Percentiles rank a stretch among this genome's conserved stretches.
phyloP scores from a whole-genome alignment of 2,888 invertebrate genomes.

The Phortica okadai region DNA sequence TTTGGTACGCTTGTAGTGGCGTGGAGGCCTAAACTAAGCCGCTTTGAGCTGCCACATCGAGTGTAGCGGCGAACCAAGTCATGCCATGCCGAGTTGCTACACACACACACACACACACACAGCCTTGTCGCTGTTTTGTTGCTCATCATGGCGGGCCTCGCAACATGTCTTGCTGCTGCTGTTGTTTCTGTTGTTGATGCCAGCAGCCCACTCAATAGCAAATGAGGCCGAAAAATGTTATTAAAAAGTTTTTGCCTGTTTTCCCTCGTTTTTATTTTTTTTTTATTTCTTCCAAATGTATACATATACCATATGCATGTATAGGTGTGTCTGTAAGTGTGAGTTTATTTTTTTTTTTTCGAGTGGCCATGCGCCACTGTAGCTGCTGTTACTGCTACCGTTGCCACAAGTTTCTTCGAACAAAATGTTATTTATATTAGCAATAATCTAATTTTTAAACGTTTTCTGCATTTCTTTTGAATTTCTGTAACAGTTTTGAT shows the following conservation, averaged over 20 bases:
- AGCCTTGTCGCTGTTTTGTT: too few relatives aligned
- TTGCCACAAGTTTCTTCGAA: background rate
- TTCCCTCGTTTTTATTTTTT: constrained; percentile 38
- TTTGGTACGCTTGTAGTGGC: background rate
- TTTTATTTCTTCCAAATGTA: background rate
- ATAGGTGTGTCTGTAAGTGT: background rate
- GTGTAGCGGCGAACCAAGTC: too few relatives aligned
- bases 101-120: too few relatives aligned
- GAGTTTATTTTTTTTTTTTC: too few relatives aligned
- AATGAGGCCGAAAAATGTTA: constrained; percentile 72
- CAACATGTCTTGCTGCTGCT: too few relatives aligned
- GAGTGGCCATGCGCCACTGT: background rate
- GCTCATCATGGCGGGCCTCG: too few relatives aligned
- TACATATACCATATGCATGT: background rate
- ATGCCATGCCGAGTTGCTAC: too few relatives aligned
- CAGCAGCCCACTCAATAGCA: constrained; percentile 48
- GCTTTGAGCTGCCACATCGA: too few relatives aligned
- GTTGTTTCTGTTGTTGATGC: too few relatives aligned
- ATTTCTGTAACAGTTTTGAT: background rate
- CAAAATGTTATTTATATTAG: constrained; percentile 21
- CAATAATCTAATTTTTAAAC: constrained; percentile 27
- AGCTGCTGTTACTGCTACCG: background rate
- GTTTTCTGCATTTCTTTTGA: constrained; percentile 5
- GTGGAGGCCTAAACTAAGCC: too few relatives aligned
- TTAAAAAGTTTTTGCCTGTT: constrained; percentile 63